These are phyloP conservation scores for Sus cebifrons DNA, from an alignment of 2,797 vertebrate genomes.

Conservation along the genomic window DNA sequence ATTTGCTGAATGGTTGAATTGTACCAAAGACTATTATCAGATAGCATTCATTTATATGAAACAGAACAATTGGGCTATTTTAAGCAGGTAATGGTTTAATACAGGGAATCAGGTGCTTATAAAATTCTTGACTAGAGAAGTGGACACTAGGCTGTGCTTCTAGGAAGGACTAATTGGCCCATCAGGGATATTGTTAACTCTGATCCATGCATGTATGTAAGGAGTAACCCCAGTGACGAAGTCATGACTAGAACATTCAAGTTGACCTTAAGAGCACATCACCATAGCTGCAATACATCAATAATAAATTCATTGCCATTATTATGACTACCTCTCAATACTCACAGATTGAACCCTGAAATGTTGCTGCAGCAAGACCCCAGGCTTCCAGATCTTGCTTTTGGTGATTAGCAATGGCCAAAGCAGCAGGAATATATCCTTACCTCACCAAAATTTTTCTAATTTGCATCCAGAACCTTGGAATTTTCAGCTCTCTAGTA, in stretches of 20 bases:
- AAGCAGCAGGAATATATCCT: not conserved
- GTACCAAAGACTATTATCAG: not conserved
- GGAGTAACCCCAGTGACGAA: not conserved
- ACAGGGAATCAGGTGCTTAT: not conserved
- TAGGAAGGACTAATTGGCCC: not conserved
- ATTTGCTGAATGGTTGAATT: not conserved
- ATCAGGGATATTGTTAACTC: not conserved
- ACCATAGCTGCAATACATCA: not conserved
- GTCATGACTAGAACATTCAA: not conserved
- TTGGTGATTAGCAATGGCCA: slow-evolving; percentile 1
- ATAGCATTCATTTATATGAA: slow-evolving; percentile 16
- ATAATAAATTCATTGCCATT: not conserved
- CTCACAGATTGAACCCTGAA: slow-evolving; percentile 6
- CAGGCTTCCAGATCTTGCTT: slow-evolving; percentile 18
- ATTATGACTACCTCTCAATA: not conserved
- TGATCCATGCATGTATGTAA: slow-evolving; percentile 26
- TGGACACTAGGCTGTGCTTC: not conserved
- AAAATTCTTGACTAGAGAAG: not conserved
- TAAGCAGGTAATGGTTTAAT: not conserved
- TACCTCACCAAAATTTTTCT: slow-evolving; percentile 19
- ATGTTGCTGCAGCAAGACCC: slow-evolving; percentile 21
- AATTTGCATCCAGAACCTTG: slow-evolving; percentile 20
- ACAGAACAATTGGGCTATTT: slow-evolving; percentile 29
- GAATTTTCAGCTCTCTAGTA: slow-evolving; percentile 33
- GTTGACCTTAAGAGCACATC: not conserved